Base-by-base conservation (phyloP, 2,797 vertebrate genomes). In the Siniperca obscura region DNA sequence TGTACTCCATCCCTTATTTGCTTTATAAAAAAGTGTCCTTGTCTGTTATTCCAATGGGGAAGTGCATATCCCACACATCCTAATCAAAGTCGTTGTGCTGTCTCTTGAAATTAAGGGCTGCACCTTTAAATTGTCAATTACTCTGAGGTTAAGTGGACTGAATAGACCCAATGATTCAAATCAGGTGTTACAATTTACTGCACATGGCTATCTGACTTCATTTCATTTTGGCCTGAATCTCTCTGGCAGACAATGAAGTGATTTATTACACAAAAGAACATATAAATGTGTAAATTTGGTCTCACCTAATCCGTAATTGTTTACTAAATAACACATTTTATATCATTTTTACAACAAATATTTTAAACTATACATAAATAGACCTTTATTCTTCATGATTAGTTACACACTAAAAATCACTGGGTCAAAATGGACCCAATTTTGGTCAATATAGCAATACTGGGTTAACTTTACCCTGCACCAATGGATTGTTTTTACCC, bases 111-210 rank as follows among this genome's bases (percentile, higher is more conserved):
- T 95, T 94, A 95, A 87, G 90, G 74, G 86, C 83, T 86, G 81
- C 85, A 89, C 90, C 91, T 93, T 92, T 93, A 91, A 90, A 92
- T 91, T 93, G 94, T 94, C 93, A 94, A 94, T 95, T 94, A 95
- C 81, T 81, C 38, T 0, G 92, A 92, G 93, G 92, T 94, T 94
- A 95, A 94, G 90, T 94, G 93, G 93, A 92, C 88, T 92, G 91
- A 92, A 92, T 85, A 86, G 91, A 92, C 84, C 90, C 92, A 92
- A 67, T 92, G 92, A 94, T 93, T 93, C 91, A 93, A 93, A 93
- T 94, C 92, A 93, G 90, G 92, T 89, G 89, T 88, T 93, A 84
- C 90, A 92, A 90, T 93, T 92, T 90, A 87, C 85, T 73, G 86
- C 86, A 89, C 85, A 88, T 76, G 72, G 82, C 76, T 70, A 72